phyloP scores from a whole-genome alignment of 2,888 invertebrate species.

The Trissolcus japonicus region DNA sequence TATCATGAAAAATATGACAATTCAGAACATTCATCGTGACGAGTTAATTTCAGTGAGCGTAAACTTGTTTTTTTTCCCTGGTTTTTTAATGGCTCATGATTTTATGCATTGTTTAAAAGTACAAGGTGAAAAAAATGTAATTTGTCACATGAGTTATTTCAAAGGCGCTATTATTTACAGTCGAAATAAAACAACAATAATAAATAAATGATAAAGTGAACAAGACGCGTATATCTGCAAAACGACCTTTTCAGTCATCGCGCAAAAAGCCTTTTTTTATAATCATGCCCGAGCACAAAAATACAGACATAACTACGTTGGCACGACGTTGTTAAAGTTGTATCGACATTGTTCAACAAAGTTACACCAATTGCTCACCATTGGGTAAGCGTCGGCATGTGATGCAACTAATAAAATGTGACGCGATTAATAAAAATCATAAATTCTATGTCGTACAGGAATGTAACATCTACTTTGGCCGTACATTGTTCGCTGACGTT shows the following conservation, averaged over 20 bases:
- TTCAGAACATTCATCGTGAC: too few species aligned
- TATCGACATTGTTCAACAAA: too few species aligned
- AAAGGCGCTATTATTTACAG: conserved; percentile 8
- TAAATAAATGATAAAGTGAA: conserved; percentile 39
- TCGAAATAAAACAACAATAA: conserved; percentile 18
- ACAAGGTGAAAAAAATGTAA: conserved; percentile 32
- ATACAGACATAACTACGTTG: too few species aligned
- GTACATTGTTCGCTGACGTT: conserved; percentile 25
- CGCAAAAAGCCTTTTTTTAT: conserved; percentile 16
- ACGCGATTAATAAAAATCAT: too few species aligned
- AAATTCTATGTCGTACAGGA: too few species aligned
- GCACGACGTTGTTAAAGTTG: too few species aligned
- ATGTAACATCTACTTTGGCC: too few species aligned
- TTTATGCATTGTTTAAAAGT: conserved; percentile 43
- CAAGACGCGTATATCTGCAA: conserved; percentile 19
- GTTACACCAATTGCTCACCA: too few species aligned
- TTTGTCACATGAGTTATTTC: conserved; percentile 41
- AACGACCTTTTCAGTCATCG: conserved; percentile 38
- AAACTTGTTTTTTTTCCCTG: too few species aligned
- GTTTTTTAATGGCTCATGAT: conserved; percentile 23
- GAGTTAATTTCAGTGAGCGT: conserved; percentile 1
- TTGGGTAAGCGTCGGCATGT: too few species aligned
- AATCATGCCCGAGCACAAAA: conserved; percentile 11
- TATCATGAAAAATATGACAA: too few species aligned
- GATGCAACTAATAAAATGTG: too few species aligned